Evolutionary conservation across 1,140 invertebrate genomes (phyloP).

Genomic region (Gonatopus flavifemur): DNA sequence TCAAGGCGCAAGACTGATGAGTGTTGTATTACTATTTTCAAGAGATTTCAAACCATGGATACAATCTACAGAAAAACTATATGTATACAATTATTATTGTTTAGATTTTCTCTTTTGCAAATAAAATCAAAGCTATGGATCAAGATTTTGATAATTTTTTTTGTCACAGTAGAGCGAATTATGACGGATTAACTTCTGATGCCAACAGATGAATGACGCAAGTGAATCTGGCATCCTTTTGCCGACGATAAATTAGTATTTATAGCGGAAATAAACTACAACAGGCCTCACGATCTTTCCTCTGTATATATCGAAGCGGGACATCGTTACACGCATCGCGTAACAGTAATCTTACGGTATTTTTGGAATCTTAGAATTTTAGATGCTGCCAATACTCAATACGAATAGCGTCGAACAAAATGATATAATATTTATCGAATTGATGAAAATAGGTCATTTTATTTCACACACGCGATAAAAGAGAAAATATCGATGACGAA

Average conservation of each 20-base stretch:
- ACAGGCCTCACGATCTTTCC: neutral
- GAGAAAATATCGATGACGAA: no score
- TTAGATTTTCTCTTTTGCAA: neutral
- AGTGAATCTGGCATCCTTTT: slow-evolving; percentile 29
- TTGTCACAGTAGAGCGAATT: no score
- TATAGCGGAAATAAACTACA: slow-evolving; percentile 34
- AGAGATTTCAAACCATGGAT: no score
- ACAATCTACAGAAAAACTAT: no score
- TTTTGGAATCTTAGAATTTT: neutral
- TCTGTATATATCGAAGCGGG: slow-evolving; percentile 15
- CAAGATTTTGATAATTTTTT: slow-evolving; percentile 9
- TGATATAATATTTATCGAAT: no score
- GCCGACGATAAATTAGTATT: slow-evolving; percentile 41
- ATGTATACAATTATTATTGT: slow-evolving; percentile 10
- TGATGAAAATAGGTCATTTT: no score
- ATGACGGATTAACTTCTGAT: slow-evolving; percentile 15
- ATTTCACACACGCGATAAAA: no score
- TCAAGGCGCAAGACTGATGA: no score
- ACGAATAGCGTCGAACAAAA: no score
- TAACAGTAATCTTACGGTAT: neutral
- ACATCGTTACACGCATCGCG: neutral
- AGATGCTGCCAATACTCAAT: neutral
- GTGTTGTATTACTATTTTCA: no score
- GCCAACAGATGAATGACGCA: slow-evolving; percentile 27
- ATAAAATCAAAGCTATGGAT: no score